Base-by-base conservation (phyloP, 1,140 invertebrate species). In the Adelges cooleyi region DNA sequence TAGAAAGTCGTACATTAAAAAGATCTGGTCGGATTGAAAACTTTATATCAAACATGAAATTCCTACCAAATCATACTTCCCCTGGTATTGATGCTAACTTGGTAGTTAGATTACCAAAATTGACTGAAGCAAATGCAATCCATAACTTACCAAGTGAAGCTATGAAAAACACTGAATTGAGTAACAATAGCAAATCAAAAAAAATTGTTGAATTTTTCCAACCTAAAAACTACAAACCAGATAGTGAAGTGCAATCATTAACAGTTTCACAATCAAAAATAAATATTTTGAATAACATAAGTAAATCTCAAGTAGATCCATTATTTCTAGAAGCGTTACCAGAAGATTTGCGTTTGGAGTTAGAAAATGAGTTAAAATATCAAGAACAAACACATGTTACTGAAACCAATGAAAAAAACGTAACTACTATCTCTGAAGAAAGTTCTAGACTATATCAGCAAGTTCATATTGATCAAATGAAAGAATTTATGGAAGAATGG, bases 311-410 rank as follows among this genome's bases (percentile, higher is more conserved):
- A 65, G 74, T 85, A 65, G 81, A 84, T 76, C 67, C 76, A 67
- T 73, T 76, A 22, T 77, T 84, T 17, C 71, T 85, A 44, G 74
- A 80, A 18, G 80, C 80, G 69, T 69, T 86, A 49, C 84, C 84
- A 0, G 74, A 77, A 59, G 80, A 84, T 52, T 78, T 86, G 67
- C 76, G 79, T 66, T 76, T 77, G 33, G 84, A 87, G 76, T 77
- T 87, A 65, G 72, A 84, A 2, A 74, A 78, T 51, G 77, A 82
- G 68, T 81, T 80, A 46, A 76, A 76, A 67, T 23, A 62, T 20
- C 9, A 20, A 0, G 4, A 17, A n/a, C 23, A 33, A 2, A 44
- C 27, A 13, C 15, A 11, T 18, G 4, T 8, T 13, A 13, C 10
- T 1, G 1, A 15, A 8, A 8, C 18, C 23, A 15, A 62, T 33